These are phyloP conservation scores for Cremastinae sp. DNA, from an alignment of 2,888 invertebrate genomes.

Conservation along the genomic window DNA sequence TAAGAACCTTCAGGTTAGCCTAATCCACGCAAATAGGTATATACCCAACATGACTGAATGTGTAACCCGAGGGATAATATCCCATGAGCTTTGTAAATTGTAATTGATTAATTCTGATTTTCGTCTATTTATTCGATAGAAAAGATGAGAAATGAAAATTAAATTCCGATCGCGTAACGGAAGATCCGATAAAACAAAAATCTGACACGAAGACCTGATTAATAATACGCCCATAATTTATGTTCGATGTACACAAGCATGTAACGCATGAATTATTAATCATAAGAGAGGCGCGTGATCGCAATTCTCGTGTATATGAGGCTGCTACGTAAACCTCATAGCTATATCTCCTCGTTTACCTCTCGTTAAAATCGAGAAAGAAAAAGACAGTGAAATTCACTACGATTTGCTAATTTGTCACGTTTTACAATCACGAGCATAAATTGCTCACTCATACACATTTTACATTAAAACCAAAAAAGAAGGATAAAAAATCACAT, in stretches of 20 bases:
- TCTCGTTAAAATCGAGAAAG: constrained; percentile 27
- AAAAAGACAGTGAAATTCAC: constrained; percentile 14
- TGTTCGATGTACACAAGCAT: constrained; percentile 6
- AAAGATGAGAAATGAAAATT: no score
- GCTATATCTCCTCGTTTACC: constrained; percentile 4
- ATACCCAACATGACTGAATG: no score
- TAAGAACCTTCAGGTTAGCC: no score
- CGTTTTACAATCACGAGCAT: constrained; percentile 37
- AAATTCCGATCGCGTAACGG: not conserved
- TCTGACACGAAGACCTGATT: not conserved
- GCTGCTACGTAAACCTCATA: constrained; percentile 18
- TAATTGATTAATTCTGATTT: not conserved
- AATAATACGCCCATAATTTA: not conserved
- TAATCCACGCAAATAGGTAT: no score
- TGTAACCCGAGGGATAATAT: no score
- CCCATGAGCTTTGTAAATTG: no score
- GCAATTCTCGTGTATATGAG: constrained; percentile 31
- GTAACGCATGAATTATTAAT: constrained; percentile 71
- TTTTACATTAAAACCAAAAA: constrained; percentile 22
- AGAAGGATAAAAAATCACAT: constrained; percentile 5
- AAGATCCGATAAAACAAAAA: not conserved
- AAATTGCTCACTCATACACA: constrained; percentile 32
- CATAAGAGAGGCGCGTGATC: constrained; percentile 51
- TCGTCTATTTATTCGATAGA: no score
- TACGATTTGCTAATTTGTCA: constrained; percentile 52